phyloP scores from a whole-genome alignment of 1,140 invertebrate genomes.

The Gonioctena quinquepunctata region DNA sequence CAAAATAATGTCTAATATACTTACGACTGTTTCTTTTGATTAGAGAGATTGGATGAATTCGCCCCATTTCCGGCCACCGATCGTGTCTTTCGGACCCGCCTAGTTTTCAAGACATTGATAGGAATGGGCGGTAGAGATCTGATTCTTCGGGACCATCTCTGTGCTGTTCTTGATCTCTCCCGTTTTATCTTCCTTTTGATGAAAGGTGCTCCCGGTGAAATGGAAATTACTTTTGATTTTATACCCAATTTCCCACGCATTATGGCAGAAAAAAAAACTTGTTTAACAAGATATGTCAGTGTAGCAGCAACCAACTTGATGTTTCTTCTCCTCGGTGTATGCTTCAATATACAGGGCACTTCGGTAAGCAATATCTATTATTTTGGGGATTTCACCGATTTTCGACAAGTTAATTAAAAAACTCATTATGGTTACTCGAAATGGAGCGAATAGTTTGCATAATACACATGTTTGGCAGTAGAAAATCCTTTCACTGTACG shows the following conservation, averaged over 20 bases:
- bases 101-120: background rate
- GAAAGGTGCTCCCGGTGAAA: background rate
- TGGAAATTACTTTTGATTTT: slow-evolving; percentile 12
- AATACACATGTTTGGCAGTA: too few species aligned
- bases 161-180: background rate
- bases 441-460: too few species aligned
- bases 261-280: background rate
- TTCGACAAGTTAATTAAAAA: too few species aligned
- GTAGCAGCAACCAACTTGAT: background rate
- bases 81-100: background rate
- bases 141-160: slow-evolving; percentile 18
- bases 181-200: background rate
- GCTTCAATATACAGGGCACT: too few species aligned
- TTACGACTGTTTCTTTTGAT: too few species aligned
- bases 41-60: too few species aligned
- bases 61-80: background rate
- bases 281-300: background rate
- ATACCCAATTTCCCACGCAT: slow-evolving; percentile 9
- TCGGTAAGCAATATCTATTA: too few species aligned
- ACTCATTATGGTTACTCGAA: too few species aligned
- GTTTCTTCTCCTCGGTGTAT: too few species aligned
- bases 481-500: too few species aligned
- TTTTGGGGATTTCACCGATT: too few species aligned
- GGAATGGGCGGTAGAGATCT: slow-evolving; percentile 18
- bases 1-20: too few species aligned